Evolutionary conservation across 2,113 vertebrate species (phyloP).

Genomic region (Sisor rabdophorus): DNA sequence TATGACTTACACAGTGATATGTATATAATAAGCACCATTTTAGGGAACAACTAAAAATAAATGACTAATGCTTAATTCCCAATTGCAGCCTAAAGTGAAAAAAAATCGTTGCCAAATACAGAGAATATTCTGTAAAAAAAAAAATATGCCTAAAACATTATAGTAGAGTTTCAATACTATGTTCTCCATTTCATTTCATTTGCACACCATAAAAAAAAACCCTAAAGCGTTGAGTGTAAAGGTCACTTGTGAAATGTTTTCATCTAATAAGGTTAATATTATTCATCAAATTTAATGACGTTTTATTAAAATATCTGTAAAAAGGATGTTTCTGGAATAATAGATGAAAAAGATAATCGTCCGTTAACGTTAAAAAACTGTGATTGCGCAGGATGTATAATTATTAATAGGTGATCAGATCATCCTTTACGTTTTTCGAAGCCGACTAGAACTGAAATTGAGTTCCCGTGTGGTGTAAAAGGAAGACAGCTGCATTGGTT

Average conservation of each 20-base stretch:
- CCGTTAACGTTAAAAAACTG: not conserved
- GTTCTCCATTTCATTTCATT: too few species aligned
- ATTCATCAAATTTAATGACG: too few species aligned
- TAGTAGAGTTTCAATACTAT: too few species aligned
- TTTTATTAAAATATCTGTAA: too few species aligned
- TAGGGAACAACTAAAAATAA: too few species aligned
- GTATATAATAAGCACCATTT: too few species aligned
- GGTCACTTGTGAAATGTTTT: too few species aligned
- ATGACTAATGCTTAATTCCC: too few species aligned
- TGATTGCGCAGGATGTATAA: not conserved
- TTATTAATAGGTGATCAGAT: conserved; percentile 1
- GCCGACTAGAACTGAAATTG: conserved; percentile 30
- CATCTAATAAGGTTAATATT: too few species aligned
- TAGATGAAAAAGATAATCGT: not conserved
- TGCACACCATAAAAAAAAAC: too few species aligned
- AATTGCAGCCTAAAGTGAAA: too few species aligned
- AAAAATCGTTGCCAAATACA: not conserved
- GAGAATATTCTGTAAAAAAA: not conserved
- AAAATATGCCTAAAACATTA: not conserved
- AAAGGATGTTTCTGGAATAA: not conserved
- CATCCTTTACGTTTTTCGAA: not conserved
- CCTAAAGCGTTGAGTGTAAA: too few species aligned
- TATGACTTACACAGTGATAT: not conserved
- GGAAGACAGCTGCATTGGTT: conserved; percentile 40
- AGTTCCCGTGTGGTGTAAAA: conserved; percentile 23